Conservation (phyloP, 2,888 invertebrate species). For the Scelioninae gen. 1 region DNA sequence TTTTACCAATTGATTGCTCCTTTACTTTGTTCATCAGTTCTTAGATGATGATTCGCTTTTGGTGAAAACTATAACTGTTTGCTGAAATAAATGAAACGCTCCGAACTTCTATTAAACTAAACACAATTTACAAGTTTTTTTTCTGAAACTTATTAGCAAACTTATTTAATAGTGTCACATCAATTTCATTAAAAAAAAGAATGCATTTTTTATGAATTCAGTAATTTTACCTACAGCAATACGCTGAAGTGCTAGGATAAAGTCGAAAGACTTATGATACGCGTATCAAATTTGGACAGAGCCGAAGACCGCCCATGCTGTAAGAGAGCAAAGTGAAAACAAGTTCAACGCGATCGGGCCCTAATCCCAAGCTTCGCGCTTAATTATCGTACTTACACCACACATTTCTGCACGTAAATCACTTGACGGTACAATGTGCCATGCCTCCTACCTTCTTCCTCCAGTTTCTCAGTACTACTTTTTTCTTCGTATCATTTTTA, state of each 20-base stretch:
- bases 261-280: constrained; percentile 81
- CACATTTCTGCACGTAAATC: constrained; percentile 82
- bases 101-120: too few species aligned
- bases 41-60: too few species aligned
- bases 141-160: constrained; percentile 32
- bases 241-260: constrained; percentile 70
- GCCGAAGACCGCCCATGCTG: constrained; percentile 81
- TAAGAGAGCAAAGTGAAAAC: constrained; percentile 71
- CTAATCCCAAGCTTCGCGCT: constrained; percentile 77
- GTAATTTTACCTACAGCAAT: constrained; percentile 63
- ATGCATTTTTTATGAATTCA: constrained; percentile 30
- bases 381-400: constrained; percentile 82
- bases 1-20: too few species aligned
- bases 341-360: constrained; percentile 74
- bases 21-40: too few species aligned
- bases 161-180: constrained; percentile 30
- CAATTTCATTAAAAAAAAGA: constrained; percentile 37
- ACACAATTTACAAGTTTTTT: too few species aligned
- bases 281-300: constrained; percentile 81
- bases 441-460: constrained; percentile 58
- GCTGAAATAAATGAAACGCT: too few species aligned
- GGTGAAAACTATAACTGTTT: too few species aligned
- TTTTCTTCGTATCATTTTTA: too few species aligned
- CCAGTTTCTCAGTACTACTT: too few species aligned
- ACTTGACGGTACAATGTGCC: constrained; percentile 76